Evolutionary conservation across 2,797 vertebrate species (phyloP), one percentile per base, ranked within the genome.

Genomic region (Mormyrus hasselquistii): DNA sequence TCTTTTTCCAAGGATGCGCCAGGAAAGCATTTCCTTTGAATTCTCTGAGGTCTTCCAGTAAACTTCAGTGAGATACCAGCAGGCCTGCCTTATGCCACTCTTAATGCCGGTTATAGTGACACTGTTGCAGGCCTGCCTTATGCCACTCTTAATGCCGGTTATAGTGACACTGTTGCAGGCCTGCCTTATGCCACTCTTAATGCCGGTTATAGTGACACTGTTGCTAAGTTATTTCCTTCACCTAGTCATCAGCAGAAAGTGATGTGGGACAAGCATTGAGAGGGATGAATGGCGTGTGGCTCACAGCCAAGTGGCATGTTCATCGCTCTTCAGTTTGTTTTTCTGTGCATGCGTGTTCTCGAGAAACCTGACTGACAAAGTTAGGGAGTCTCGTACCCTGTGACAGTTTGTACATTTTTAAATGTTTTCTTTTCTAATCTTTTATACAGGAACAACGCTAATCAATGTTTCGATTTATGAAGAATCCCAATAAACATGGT

Each of bases 361-460:
- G 5, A 19, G 73, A 44, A 79, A 19, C 73, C 73, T 79, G 16
- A 41, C 41, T 9, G 19, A 79, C 41, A 79, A 79, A 79, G 73
- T 41, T n/a, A 44, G 73, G 38, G 7, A 38, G 38, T 79, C 38
- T 0, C 2, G 8, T 49, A 65, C 86, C 38, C 38, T 87, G 38
- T 65, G 85, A 55, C 52, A 59, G 55, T 62, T 87, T 34, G 34
- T 62, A 87, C 0, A 49, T 87, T 87, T 87, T 62, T 25, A 25
- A 65, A 87, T 19, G 53, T 59, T 62, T 87, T 62, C 10, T 47
- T 87, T 87, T 87, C 57, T 87, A 87, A 87, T 47, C 57, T 87
- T 87, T 87, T 87, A 47, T 87, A 65, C 47, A 87, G 53, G 29
- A 87, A 41, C 34, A 44, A 59, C 14, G 25, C 52, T 34, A 59